phyloP scores from a whole-genome alignment of 2,888 invertebrate genomes.

The Cryptocheilus praepositus region DNA sequence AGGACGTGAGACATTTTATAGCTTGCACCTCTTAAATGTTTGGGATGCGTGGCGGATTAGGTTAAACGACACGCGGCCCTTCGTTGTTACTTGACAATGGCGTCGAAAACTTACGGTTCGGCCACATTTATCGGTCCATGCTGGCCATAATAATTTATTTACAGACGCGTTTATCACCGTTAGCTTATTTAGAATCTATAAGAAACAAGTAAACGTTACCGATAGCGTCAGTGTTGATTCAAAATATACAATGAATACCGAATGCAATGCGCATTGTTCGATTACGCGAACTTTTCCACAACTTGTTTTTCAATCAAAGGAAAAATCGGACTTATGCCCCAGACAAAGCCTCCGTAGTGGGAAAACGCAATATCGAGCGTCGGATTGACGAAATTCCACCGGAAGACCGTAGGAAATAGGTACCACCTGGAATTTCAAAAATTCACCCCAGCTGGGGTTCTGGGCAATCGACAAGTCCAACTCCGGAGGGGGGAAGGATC shows the following conservation, averaged over 20 bases:
- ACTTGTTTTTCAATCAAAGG: background rate
- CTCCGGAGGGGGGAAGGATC: constrained; percentile 3
- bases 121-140: too few relatives aligned
- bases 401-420: constrained; percentile 47
- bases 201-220: too few relatives aligned
- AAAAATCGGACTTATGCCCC: background rate
- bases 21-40: background rate
- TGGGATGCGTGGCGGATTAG: too few relatives aligned
- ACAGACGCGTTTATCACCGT: too few relatives aligned
- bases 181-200: too few relatives aligned
- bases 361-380: background rate
- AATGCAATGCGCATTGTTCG: background rate
- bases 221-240: too few relatives aligned
- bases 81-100: too few relatives aligned
- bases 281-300: background rate
- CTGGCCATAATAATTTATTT: too few relatives aligned
- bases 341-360: background rate
- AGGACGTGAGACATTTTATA: background rate
- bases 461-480: constrained; percentile 47
- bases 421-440: constrained; percentile 54
- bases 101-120: too few relatives aligned
- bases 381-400: constrained; percentile 35
- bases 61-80: too few relatives aligned
- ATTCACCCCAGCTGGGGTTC: constrained; percentile 52
- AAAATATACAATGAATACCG: background rate